A percentile compares a stretch with the other conserved stretches of the same genome.
Conservation (phyloP, 2,888 invertebrate genomes). For the Rutpela maculata region DNA sequence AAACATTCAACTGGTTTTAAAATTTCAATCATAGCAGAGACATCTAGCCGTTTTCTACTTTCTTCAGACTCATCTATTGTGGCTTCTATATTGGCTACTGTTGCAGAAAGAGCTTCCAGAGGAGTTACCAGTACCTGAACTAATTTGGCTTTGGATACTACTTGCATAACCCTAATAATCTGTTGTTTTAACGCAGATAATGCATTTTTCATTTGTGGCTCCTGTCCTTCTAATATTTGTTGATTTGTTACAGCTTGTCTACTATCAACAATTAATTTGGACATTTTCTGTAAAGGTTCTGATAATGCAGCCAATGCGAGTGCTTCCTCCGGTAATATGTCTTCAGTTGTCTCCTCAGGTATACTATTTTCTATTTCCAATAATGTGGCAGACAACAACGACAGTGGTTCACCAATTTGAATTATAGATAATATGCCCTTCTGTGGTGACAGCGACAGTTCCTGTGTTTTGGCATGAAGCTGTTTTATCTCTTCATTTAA, state of each 20-base stretch:
- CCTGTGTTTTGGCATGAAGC: slow-evolving; percentile 43
- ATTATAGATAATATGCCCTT: slow-evolving; percentile 57
- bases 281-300: slow-evolving; percentile 50
- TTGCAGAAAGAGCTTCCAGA: slow-evolving; percentile 32
- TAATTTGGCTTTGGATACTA: slow-evolving; percentile 10
- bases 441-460: slow-evolving; percentile 49
- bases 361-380: background rate
- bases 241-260: slow-evolving; percentile 34
- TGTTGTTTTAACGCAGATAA: slow-evolving; percentile 36
- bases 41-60: background rate
- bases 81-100: slow-evolving; percentile 41
- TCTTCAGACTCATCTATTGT: background rate
- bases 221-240: slow-evolving; percentile 49
- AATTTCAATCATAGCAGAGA: background rate
- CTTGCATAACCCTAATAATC: slow-evolving; percentile 30
- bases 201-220: slow-evolving; percentile 51
- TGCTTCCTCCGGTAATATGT: slow-evolving; percentile 42
- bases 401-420: slow-evolving; percentile 49
- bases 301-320: slow-evolving; percentile 29
- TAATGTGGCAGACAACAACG: slow-evolving; percentile 19
- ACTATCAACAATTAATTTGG: slow-evolving; percentile 36
- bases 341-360: slow-evolving; percentile 16
- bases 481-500: slow-evolving; percentile 47
- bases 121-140: slow-evolving; percentile 37
- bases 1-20: slow-evolving; percentile 37